phyloP scores from a whole-genome alignment of 1,140 invertebrate genomes.

The Drosophila sproati region DNA sequence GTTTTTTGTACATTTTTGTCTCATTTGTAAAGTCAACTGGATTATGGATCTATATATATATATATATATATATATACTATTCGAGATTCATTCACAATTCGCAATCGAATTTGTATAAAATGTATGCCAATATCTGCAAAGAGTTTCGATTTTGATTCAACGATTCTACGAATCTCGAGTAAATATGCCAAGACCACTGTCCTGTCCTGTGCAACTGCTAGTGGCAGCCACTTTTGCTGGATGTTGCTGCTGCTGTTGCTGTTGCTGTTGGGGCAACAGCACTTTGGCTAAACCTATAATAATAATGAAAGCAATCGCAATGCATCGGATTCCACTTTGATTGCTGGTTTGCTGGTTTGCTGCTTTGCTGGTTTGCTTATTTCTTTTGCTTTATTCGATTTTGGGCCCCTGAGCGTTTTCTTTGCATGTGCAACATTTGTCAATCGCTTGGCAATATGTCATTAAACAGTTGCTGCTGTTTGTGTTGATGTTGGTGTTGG shows the following conservation, averaged over 20 bases:
- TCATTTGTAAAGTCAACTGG: too few relatives aligned
- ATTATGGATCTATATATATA: too few relatives aligned
- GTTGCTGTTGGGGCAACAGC: slow-evolving; percentile 6
- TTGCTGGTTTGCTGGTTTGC: slow-evolving; percentile 2
- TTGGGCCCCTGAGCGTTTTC: slow-evolving; percentile 21
- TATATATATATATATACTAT: too few relatives aligned
- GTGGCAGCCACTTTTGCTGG: slow-evolving; percentile 7
- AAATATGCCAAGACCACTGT: too few relatives aligned
- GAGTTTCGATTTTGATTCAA: too few relatives aligned
- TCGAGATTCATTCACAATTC: too few relatives aligned
- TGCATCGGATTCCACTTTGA: slow-evolving; percentile 2
- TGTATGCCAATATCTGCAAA: too few relatives aligned
- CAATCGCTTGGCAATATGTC: slow-evolving; percentile 63
- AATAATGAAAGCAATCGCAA: slow-evolving; percentile 17
- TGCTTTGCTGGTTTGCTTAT: not conserved
- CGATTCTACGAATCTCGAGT: too few relatives aligned
- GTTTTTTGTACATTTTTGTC: too few relatives aligned
- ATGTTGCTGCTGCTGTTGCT: slow-evolving; percentile 4
- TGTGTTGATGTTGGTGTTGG: not conserved
- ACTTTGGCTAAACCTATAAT: slow-evolving; percentile 21
- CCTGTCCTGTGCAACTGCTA: not conserved
- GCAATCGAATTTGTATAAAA: too few relatives aligned
- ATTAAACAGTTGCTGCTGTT: slow-evolving; percentile 57
- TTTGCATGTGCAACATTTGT: slow-evolving; percentile 49
- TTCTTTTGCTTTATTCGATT: slow-evolving; percentile 5